Conservation (phyloP, 2,113 vertebrate species). For the Herpetotheres cachinnans region DNA sequence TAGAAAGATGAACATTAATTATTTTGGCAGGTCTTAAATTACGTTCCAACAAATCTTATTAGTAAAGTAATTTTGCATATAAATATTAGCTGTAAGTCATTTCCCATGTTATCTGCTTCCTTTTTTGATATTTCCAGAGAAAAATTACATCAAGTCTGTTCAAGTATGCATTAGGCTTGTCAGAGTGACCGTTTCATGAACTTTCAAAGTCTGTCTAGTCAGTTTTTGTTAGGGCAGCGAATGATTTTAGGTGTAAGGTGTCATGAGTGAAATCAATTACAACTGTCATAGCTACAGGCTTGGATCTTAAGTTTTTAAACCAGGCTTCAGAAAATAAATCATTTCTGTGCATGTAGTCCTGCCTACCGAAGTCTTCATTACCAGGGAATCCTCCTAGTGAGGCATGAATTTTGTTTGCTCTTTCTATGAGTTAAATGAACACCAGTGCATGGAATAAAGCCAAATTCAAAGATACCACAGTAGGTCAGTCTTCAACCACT, state of each 20-base stretch:
- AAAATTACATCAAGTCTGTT: neutral
- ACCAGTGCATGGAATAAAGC: neutral
- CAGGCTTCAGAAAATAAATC: neutral
- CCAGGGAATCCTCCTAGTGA: neutral
- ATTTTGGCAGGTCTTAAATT: neutral
- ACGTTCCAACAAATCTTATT: neutral
- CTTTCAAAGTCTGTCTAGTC: neutral
- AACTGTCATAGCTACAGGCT: neutral
- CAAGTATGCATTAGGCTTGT: neutral
- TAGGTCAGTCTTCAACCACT: neutral
- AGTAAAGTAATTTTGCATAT: neutral
- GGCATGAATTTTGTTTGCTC: neutral
- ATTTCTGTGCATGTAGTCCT: neutral
- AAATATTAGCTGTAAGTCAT: neutral
- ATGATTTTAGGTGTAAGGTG: neutral
- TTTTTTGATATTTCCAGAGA: neutral
- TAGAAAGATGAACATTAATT: neutral
- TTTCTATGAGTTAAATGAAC: neutral
- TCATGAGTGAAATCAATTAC: neutral
- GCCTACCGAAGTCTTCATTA: neutral
- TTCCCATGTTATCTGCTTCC: neutral
- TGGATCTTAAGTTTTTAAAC: neutral
- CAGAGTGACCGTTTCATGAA: neutral
- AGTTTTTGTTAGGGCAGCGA: neutral
- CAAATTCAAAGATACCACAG: neutral